Conservation (phyloP, 2,888 invertebrate species). For the Xylota segnis region DNA sequence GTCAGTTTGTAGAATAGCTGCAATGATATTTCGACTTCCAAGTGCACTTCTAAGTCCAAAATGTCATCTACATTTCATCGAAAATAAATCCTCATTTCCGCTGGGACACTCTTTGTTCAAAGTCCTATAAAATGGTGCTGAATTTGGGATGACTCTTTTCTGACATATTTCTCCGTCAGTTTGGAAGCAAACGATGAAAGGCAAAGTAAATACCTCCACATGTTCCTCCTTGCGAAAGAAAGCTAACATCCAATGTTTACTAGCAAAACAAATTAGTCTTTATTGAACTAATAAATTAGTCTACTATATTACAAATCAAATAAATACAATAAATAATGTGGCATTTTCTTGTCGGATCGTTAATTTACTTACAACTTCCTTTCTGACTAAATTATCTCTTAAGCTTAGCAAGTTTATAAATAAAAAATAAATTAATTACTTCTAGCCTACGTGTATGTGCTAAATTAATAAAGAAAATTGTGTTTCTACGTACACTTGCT, state of each 20-base stretch:
- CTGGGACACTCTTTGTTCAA: no score
- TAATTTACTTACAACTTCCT: not conserved
- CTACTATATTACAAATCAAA: constrained; percentile 38
- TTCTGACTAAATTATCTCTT: not conserved
- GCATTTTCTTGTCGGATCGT: constrained; percentile 29
- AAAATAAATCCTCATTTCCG: no score
- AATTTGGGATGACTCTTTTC: no score
- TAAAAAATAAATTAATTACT: constrained; percentile 49
- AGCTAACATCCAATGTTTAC: not conserved
- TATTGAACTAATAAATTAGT: constrained; percentile 24
- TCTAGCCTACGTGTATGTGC: not conserved
- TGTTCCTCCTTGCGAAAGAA: not conserved
- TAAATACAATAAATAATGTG: constrained; percentile 38
- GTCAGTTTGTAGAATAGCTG: no score
- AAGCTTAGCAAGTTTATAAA: constrained; percentile 10
- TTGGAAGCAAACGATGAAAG: no score
- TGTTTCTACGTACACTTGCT: constrained; percentile 81
- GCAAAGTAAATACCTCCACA: no score
- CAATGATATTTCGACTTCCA: no score
- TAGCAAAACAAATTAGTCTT: not conserved
- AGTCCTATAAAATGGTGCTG: no score
- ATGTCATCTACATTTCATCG: no score
- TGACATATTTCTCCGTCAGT: no score
- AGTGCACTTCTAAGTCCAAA: no score
- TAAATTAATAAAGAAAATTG: not conserved